phyloP scores from a whole-genome alignment of 2,797 vertebrate genomes.

The Gymnothorax javanicus region DNA sequence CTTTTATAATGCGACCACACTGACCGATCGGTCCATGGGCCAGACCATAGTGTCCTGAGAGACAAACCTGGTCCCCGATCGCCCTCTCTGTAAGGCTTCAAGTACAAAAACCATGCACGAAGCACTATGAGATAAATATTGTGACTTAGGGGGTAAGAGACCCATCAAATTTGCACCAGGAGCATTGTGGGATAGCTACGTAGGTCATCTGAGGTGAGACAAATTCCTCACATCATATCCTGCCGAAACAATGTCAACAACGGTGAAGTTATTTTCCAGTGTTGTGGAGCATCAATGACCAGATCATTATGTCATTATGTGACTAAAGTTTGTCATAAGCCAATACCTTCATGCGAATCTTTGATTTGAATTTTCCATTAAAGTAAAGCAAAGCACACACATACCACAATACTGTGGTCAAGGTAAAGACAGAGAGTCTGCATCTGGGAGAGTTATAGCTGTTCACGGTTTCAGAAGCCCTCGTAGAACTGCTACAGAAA shows the following conservation, averaged over 20 bases:
- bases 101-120: too few species aligned
- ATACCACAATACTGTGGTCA: neutral
- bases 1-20: neutral
- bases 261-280: neutral
- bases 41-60: neutral
- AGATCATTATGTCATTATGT: too few species aligned
- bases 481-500: neutral
- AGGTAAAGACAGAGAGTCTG: too few species aligned
- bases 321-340: too few species aligned
- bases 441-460: neutral
- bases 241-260: neutral
- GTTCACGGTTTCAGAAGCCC: neutral
- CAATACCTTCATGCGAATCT: too few species aligned
- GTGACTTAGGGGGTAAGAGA: neutral
- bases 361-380: too few species aligned
- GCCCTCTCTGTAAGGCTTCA: too few species aligned
- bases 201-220: neutral
- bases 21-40: neutral
- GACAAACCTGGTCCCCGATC: neutral
- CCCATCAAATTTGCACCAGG: slow-evolving; percentile 44
- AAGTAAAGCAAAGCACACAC: neutral
- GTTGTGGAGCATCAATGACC: too few species aligned
- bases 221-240: neutral
- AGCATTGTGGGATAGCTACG: neutral
- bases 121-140: too few species aligned